phyloP scores from a whole-genome alignment of 1,140 invertebrate genomes.

The Heliconius melpomene region DNA sequence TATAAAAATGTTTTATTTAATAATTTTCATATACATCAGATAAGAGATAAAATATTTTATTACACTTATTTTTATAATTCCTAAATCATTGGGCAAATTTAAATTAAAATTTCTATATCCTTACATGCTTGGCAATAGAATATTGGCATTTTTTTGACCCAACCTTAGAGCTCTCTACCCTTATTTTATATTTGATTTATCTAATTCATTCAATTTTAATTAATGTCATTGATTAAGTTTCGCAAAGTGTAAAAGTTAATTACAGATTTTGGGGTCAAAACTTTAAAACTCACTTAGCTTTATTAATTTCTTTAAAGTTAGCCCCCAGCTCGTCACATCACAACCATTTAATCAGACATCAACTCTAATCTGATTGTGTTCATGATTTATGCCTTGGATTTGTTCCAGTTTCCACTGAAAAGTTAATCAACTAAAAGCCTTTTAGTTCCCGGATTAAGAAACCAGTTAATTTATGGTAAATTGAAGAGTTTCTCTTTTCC shows the following conservation, averaged over 20 bases:
- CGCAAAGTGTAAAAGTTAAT: neutral
- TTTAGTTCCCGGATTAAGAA: conserved; percentile 66
- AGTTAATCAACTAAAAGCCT: conserved; percentile 75
- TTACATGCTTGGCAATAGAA: too few relatives aligned
- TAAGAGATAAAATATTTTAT: too few relatives aligned
- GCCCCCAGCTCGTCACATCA: conserved; percentile 27
- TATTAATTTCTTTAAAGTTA: conserved; percentile 28
- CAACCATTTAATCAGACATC: conserved; percentile 33
- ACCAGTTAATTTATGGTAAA: conserved; percentile 67
- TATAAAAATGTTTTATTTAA: too few relatives aligned
- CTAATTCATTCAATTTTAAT: conserved; percentile 5
- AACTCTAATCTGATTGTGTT: conserved; percentile 40
- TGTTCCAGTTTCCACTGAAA: conserved; percentile 67
- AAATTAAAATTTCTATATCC: too few relatives aligned
- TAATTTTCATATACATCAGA: too few relatives aligned
- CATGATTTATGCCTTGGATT: conserved; percentile 66
- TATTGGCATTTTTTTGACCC: too few relatives aligned
- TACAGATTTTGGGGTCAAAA: neutral
- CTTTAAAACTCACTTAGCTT: conserved; percentile 12
- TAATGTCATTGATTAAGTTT: conserved; percentile 5
- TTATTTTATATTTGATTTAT: conserved; percentile 12
- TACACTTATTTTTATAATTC: too few relatives aligned
- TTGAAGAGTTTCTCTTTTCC: conserved; percentile 58
- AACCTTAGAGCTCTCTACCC: too few relatives aligned
- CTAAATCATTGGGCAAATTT: too few relatives aligned